Percentiles rank a stretch among this genome's conserved stretches.
Evolutionary conservation across 2,888 invertebrate genomes (phyloP).

Genomic region (Oasisia sp.): DNA sequence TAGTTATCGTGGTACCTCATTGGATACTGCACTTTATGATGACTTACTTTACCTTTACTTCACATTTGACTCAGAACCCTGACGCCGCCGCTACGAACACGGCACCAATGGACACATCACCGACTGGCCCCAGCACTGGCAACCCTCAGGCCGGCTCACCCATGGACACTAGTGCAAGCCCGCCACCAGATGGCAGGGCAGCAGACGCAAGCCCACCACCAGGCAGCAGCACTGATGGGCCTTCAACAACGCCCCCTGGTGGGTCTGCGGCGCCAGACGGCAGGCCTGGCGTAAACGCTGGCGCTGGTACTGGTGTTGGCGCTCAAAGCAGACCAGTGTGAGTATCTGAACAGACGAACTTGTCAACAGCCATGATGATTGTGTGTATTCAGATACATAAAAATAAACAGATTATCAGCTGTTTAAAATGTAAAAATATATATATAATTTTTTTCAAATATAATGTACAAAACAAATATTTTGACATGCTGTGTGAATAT

Average conservation of each 20-base stretch:
- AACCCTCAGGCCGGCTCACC: not conserved
- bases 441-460: no score
- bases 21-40: no score
- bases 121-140: not conserved
- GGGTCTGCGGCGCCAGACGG: not conserved
- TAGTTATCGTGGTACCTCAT: no score
- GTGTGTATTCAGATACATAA: not conserved
- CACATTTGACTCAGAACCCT: not conserved
- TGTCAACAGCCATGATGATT: not conserved
- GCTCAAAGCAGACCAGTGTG: not conserved
- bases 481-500: no score
- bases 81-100: not conserved
- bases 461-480: no score
- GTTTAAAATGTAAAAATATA: no score
- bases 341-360: not conserved
- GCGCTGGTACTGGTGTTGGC: not conserved
- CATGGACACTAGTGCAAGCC: not conserved
- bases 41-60: not conserved
- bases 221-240: not conserved
- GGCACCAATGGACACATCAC: not conserved
- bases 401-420: no score
- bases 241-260: no score
- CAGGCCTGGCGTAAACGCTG: not conserved
- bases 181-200: not conserved
- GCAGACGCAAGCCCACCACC: not conserved